Percentiles rank a stretch among this genome's conserved stretches.
These are phyloP conservation scores for Porites lutea DNA, from an alignment of 64 coral and sea anemone species.

Conservation along the genomic window DNA sequence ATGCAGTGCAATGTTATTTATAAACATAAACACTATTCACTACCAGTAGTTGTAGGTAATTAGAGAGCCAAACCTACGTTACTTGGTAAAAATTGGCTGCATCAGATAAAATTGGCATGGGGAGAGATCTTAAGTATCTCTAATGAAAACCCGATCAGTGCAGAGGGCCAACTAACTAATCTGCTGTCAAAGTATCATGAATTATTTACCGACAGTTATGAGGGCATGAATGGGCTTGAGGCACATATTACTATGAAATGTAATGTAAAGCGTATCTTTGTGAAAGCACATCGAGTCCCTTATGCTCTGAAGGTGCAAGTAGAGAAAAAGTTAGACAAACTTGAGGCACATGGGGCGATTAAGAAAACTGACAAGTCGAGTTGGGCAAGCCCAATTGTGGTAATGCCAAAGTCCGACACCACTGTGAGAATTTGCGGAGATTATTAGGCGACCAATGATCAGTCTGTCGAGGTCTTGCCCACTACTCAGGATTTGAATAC, in stretches of 20 bases:
- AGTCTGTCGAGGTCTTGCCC: conserved; percentile 44
- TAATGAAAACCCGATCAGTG: conserved; percentile 4
- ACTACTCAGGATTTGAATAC: conserved; percentile 51
- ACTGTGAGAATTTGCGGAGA: conserved; percentile 59
- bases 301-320: too few relatives aligned
- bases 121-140: conserved; percentile 31
- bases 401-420: conserved; percentile 29
- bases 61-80: conserved; percentile 39
- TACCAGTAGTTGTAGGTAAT: conserved; percentile 40
- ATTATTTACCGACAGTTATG: conserved; percentile 43
- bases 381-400: conserved; percentile 66
- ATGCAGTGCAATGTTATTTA: conserved; percentile 56
- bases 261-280: conserved; percentile 11
- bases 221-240: conserved; percentile 43
- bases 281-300: conserved; percentile 41
- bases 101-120: conserved; percentile 11
- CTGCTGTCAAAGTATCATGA: conserved; percentile 29
- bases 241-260: conserved; percentile 36
- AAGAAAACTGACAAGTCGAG: conserved; percentile 24
- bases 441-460: conserved; percentile 54
- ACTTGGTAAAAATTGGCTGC: conserved; percentile 63
- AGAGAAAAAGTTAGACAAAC: not conserved
- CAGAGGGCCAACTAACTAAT: not conserved
- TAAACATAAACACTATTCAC: conserved; percentile 6
- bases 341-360: conserved; percentile 35